Base-by-base conservation (phyloP, 2,797 vertebrate species). In the Megalops cyprinoides region DNA sequence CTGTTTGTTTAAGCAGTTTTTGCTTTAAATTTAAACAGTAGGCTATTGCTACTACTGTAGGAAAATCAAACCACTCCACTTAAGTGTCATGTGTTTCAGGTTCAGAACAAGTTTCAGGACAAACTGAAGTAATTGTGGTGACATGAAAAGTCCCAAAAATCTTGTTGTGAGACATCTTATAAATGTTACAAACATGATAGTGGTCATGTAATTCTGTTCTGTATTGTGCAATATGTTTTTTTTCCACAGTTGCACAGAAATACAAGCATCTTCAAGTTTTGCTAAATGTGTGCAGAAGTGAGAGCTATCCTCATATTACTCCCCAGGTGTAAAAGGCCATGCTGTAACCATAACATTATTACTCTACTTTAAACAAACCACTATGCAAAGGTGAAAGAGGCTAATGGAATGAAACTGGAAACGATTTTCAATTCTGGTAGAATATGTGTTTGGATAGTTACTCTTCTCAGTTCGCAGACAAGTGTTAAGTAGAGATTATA, bases 331-430 rank as follows among this genome's bases (percentile, higher is more conserved):
- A 88, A 79, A 84, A 83, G n/a, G 79, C 79, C 83, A 81, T 86
- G 86, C 85, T 87, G 83, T 91, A 92, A 93, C 90, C 90, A 90
- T 87, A 90, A 92, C 89, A 92, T 92, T 90, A 90, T 91, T 88
- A 89, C 88, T 87, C 80, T 75, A 86, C 84, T 91, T 87, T 85
- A 93, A 93, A 93, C 91, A 92, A 88, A 87, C 78, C 83, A 77
- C 81, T 87, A 82, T 62, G 82, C 84, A 73, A 88, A 91, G 87
- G 86, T 86, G 87, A 86, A 87, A 81, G 87, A 90, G 84, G 88
- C 85, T 84, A 86, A 67, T 83, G 58, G 83, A 88, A 86, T 65
- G 53, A 88, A 88, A 87, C 18, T 46, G 53, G 69, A 37, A 80
- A 58, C 53, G 53, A 58, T 58, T 37, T 51, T n/a, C n/a, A 74